Evolutionary conservation across 2,113 vertebrate genomes (phyloP).

Genomic region (Marmota flaviventris): DNA sequence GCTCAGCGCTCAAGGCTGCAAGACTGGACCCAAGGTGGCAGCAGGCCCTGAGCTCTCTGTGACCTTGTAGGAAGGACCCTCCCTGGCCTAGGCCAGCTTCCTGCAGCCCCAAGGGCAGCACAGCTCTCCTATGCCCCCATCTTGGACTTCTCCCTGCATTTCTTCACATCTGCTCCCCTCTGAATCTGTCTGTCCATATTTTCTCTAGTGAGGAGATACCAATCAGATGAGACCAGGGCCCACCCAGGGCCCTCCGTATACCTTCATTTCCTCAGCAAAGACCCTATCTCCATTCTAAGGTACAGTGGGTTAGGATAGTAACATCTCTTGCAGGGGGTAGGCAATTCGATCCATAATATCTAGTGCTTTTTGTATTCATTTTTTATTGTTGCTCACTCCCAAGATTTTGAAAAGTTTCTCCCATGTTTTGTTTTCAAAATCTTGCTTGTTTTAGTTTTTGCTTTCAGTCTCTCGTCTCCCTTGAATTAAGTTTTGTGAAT

Average conservation of each 20-base stretch:
- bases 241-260: background rate
- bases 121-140: no score
- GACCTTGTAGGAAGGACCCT: background rate
- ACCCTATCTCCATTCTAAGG: background rate
- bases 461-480: background rate
- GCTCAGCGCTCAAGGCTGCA: background rate
- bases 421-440: background rate
- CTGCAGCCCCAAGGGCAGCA: no score
- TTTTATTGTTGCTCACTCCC: background rate
- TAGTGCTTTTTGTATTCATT: background rate
- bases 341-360: background rate
- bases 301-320: background rate
- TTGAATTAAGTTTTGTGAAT: background rate
- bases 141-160: no score
- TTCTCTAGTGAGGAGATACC: background rate
- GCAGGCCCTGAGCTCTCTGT: no score
- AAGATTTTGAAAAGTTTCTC: background rate
- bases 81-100: no score
- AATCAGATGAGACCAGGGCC: background rate
- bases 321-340: no score
- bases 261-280: background rate
- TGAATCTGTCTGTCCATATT: background rate
- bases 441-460: background rate
- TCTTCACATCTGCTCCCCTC: background rate
- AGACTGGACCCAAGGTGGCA: background rate